Evolutionary conservation across 1,140 invertebrate genomes (phyloP).

Genomic region (Zaprionus tsacasi): DNA sequence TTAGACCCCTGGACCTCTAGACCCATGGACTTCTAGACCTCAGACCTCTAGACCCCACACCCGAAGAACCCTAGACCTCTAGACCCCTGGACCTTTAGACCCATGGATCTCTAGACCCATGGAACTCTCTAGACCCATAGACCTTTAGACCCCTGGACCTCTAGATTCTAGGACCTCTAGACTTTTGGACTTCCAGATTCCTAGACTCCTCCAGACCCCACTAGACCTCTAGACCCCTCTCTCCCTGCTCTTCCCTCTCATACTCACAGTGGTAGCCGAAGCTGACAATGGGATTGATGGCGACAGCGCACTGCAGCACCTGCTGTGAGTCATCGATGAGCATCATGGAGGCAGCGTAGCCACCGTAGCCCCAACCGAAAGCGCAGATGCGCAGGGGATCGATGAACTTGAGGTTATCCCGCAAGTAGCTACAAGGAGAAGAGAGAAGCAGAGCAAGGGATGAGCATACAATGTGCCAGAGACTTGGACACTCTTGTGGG

Average conservation of each 20-base stretch:
- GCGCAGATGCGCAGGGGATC: constrained; percentile 89
- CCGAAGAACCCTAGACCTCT: no score
- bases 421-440: constrained; percentile 86
- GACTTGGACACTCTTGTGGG: neutral
- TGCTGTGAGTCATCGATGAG: constrained; percentile 89
- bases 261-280: constrained; percentile 91
- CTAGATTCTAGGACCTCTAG: no score
- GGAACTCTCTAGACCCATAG: neutral
- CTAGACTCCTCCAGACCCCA: no score
- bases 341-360: constrained; percentile 89
- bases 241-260: neutral
- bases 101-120: no score
- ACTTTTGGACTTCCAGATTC: no score
- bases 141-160: no score
- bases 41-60: no score
- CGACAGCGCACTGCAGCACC: constrained; percentile 91
- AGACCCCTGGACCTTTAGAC: no score
- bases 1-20: no score
- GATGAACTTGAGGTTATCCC: constrained; percentile 90
- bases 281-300: constrained; percentile 92
- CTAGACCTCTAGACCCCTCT: no score
- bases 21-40: no score
- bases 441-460: neutral
- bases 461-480: neutral
- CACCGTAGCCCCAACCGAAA: constrained; percentile 90